Base-by-base conservation (phyloP, 2,113 vertebrate species). In the Oncorhynchus masou region DNA sequence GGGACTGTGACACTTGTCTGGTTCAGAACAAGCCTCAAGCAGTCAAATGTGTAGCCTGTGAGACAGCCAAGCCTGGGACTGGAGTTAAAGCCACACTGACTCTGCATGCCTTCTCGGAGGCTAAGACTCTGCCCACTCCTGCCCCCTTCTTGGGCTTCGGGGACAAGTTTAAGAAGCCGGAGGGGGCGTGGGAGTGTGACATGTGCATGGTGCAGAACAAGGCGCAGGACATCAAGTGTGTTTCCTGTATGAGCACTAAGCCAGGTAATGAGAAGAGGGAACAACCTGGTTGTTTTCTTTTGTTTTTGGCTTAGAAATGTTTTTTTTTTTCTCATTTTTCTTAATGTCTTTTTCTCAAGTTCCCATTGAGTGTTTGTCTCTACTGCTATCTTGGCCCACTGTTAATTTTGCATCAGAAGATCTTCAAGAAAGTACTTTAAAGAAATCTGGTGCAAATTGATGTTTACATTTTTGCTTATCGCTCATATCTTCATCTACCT, bases 1-100 rank as follows among this genome's bases (percentile, higher is more conserved):
- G 98, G 98, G 96, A 98, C 64, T 99, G 98, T 87, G 97, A 99
- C 82, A 98, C 96, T 1, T 99, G 98, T 90, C 91, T 99, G 81
- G 96, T 99, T 67, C 92, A 91, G 57, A 99, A 99, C 90, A 99
- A 97, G 87, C 88, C 94, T 0, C 97, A 99, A 73, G 94, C 90
- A 15, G 90, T 96, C 22, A 98, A 97, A 88, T 99, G 98, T 76
- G 86, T 98, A 82, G 97, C 97, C 0, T 99, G 98, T 83, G 96
- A 97, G 74, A 97, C 95, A 1, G 95, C 96, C 62, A 99, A 98
- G 91, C 95, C 96, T n/a, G 97, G 97, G 51, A 97, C 94, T 2
- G 96, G 95, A 78, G 94, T 97, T 12, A 96, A 95, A 86, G 91
- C 96, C 74, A 93, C 92, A 67, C 88, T 96, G 77, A 93, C 94